Conservation (phyloP, 2,113 vertebrate species). For the Chamaea fasciata region DNA sequence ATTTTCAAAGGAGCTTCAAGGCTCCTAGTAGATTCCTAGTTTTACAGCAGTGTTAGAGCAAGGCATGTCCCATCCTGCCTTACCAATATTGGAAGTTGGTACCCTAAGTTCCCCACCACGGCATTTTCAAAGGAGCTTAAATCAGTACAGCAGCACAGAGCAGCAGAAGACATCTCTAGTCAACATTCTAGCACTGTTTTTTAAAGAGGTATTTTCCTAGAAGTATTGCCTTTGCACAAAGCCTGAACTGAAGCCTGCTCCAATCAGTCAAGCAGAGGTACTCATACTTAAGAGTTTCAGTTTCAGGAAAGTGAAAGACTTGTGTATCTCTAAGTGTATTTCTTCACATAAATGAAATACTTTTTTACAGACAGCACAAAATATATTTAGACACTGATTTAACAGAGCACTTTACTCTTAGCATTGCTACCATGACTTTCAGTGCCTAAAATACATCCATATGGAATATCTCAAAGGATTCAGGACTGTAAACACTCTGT, state of each 20-base stretch:
- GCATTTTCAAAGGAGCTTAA: neutral
- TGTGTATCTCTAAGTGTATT: neutral
- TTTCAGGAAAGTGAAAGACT: neutral
- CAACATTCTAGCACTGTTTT: neutral
- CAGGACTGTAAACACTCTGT: neutral
- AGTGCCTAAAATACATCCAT: neutral
- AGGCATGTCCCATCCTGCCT: neutral
- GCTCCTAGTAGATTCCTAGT: neutral
- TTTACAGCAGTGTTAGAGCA: neutral
- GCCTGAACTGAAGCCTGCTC: neutral
- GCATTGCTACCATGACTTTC: neutral
- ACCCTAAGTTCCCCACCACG: accelerated
- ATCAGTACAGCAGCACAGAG: neutral
- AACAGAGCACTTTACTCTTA: neutral
- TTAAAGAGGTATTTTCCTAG: neutral
- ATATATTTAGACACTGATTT: neutral
- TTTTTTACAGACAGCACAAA: neutral
- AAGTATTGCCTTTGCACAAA: neutral
- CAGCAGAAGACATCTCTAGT: neutral
- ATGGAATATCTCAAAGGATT: neutral
- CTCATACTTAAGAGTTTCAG: neutral
- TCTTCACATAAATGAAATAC: neutral
- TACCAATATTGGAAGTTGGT: neutral
- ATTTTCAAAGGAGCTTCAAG: neutral
- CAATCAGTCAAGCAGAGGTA: neutral